phyloP scores from a whole-genome alignment of 2,797 vertebrate genomes.

The Phoxinus dragarum region DNA sequence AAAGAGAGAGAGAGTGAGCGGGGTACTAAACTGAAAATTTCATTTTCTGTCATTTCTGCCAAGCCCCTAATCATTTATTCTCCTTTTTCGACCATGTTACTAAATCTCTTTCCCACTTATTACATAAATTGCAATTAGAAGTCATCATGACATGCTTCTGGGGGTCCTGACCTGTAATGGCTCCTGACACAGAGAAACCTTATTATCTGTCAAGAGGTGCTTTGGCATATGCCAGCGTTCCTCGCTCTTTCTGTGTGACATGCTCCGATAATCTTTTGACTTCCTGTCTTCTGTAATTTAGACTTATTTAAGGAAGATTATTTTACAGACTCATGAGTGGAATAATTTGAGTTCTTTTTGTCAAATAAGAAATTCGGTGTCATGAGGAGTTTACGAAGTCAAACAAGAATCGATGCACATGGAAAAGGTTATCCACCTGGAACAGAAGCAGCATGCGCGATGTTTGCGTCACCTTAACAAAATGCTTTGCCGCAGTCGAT shows the following conservation, averaged over 20 bases:
- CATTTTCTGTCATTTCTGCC: slow-evolving; percentile 81
- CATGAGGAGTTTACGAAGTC: slow-evolving; percentile 56
- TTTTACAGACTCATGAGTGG: slow-evolving; percentile 67
- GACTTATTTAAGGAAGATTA: slow-evolving; percentile 68
- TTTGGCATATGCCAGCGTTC: slow-evolving; percentile 67
- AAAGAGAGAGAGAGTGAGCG: slow-evolving; percentile 32
- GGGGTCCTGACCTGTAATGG: slow-evolving; percentile 75
- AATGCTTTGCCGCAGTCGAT: slow-evolving; percentile 33
- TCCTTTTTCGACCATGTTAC: slow-evolving; percentile 79
- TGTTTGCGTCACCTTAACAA: slow-evolving; percentile 54
- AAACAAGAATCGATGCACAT: slow-evolving; percentile 55
- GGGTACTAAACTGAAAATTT: slow-evolving; percentile 78
- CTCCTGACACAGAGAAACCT: slow-evolving; percentile 70
- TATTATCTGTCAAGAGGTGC: slow-evolving; percentile 69
- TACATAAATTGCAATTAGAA: slow-evolving; percentile 84
- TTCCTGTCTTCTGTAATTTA: slow-evolving; percentile 69
- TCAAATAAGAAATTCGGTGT: slow-evolving; percentile 65
- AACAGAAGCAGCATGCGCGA: slow-evolving; percentile 52
- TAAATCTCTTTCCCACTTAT: slow-evolving; percentile 80
- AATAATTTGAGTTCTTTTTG: slow-evolving; percentile 69
- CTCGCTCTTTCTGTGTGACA: slow-evolving; percentile 59
- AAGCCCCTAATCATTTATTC: slow-evolving; percentile 85
- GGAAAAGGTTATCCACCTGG: slow-evolving; percentile 62
- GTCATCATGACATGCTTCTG: slow-evolving; percentile 77
- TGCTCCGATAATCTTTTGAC: slow-evolving; percentile 69